Percentiles rank a stretch among this genome's conserved stretches.
Conservation (phyloP, 2,797 vertebrate genomes). For the Diplodus sargus region DNA sequence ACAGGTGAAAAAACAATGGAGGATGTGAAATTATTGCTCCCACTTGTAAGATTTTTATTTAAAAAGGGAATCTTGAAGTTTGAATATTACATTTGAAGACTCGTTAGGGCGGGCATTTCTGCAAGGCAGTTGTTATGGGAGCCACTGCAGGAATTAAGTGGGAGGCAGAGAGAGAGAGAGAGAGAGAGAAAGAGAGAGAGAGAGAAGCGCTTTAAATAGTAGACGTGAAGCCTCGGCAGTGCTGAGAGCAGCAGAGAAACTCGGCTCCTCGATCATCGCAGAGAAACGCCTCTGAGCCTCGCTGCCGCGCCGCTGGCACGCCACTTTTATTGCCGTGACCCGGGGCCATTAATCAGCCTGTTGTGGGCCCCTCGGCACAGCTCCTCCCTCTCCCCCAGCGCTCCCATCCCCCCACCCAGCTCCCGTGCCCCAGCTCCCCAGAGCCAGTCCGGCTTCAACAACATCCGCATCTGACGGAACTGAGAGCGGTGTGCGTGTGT, state of each 20-base stretch:
- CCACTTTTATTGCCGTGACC: slow-evolving; percentile 84
- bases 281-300: slow-evolving; percentile 78
- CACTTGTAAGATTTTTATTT: slow-evolving; percentile 20
- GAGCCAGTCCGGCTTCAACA: slow-evolving; percentile 60
- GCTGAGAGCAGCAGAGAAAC: slow-evolving; percentile 73
- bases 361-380: slow-evolving; percentile 69
- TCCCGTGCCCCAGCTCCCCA: slow-evolving; percentile 28
- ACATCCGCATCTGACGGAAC: slow-evolving; percentile 69
- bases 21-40: slow-evolving; percentile 6
- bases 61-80: slow-evolving; percentile 4
- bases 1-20: slow-evolving; percentile 13
- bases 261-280: slow-evolving; percentile 75
- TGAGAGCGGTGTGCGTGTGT: slow-evolving; percentile 28
- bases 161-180: slow-evolving; percentile 32
- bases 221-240: slow-evolving; percentile 58
- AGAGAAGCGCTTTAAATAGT: slow-evolving; percentile 69
- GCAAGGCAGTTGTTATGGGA: slow-evolving; percentile 14
- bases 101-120: slow-evolving; percentile 22
- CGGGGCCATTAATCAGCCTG: slow-evolving; percentile 83
- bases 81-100: slow-evolving; percentile 17
- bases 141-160: slow-evolving; percentile 34
- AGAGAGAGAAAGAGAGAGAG: slow-evolving; percentile 22
- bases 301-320: slow-evolving; percentile 76
- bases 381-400: slow-evolving; percentile 55
- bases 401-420: slow-evolving; percentile 38